phyloP scores from a whole-genome alignment of 2,113 vertebrate genomes.

The Callorhinus ursinus region DNA sequence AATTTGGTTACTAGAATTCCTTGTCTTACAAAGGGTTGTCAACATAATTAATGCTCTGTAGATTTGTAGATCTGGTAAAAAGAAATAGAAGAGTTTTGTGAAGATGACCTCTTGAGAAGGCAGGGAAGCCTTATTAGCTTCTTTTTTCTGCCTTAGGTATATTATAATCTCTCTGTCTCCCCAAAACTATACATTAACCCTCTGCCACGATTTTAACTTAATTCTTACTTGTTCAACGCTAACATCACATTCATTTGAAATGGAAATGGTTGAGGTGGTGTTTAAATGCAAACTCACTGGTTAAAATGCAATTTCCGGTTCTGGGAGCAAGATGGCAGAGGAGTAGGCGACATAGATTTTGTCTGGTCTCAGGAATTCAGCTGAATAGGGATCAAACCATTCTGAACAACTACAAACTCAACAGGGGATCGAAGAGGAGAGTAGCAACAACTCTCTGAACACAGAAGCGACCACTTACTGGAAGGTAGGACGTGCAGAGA shows the following conservation, averaged over 20 bases:
- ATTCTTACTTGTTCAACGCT: neutral
- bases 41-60: neutral
- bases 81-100: neutral
- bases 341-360: too few relatives aligned
- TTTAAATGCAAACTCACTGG: neutral
- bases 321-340: too few relatives aligned
- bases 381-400: too few relatives aligned
- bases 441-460: too few relatives aligned
- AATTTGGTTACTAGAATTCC: neutral
- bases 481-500: too few relatives aligned
- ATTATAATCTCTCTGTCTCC: neutral
- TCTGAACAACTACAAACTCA: too few relatives aligned
- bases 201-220: neutral
- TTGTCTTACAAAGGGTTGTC: neutral
- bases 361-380: too few relatives aligned
- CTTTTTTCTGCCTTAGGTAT: neutral
- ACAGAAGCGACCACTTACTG: too few relatives aligned
- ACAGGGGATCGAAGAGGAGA: too few relatives aligned
- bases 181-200: neutral
- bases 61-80: neutral
- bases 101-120: neutral
- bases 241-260: slow-evolving; percentile 20
- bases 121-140: neutral
- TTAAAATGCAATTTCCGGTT: neutral
- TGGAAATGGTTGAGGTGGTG: neutral